phyloP scores from a whole-genome alignment of 1,140 invertebrate species.

The Pygmarrhopalites habei region DNA sequence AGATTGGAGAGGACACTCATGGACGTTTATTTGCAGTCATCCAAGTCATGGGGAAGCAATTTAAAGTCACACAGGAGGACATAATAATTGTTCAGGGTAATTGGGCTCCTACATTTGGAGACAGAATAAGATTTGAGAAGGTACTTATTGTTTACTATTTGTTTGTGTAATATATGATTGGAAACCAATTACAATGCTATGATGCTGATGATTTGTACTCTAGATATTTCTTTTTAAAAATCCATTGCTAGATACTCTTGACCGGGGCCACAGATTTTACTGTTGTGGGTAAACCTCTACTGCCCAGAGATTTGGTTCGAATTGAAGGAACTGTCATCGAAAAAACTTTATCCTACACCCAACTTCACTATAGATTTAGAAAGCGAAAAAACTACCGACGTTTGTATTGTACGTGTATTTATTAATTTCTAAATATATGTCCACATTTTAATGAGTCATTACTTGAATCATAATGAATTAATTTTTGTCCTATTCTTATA shows the following conservation, averaged over 20 bases:
- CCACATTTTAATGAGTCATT: too few relatives aligned
- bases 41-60: slow-evolving; percentile 73
- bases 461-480: too few relatives aligned
- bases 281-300: slow-evolving; percentile 69
- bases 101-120: slow-evolving; percentile 75
- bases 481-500: slow-evolving; percentile 36
- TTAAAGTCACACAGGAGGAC: slow-evolving; percentile 79
- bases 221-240: not conserved
- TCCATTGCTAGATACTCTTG: slow-evolving; percentile 54
- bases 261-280: slow-evolving; percentile 80
- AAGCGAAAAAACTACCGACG: slow-evolving; percentile 67
- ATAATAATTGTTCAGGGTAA: slow-evolving; percentile 72
- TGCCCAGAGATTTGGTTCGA: slow-evolving; percentile 64
- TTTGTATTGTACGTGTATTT: slow-evolving; percentile 57
- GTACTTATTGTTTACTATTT: slow-evolving; percentile 45
- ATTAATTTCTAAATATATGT: not conserved
- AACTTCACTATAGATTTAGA: slow-evolving; percentile 65
- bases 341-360: slow-evolving; percentile 77
- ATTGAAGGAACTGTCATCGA: slow-evolving; percentile 82
- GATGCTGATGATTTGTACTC: not conserved
- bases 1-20: slow-evolving; percentile 49
- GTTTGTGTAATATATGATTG: too few relatives aligned
- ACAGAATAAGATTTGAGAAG: slow-evolving; percentile 78
- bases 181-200: too few relatives aligned
- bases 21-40: slow-evolving; percentile 81